Percentiles rank a stretch among this genome's conserved stretches.
Conservation (phyloP, 1,140 invertebrate species). For the Aphaenogaster rudis region DNA sequence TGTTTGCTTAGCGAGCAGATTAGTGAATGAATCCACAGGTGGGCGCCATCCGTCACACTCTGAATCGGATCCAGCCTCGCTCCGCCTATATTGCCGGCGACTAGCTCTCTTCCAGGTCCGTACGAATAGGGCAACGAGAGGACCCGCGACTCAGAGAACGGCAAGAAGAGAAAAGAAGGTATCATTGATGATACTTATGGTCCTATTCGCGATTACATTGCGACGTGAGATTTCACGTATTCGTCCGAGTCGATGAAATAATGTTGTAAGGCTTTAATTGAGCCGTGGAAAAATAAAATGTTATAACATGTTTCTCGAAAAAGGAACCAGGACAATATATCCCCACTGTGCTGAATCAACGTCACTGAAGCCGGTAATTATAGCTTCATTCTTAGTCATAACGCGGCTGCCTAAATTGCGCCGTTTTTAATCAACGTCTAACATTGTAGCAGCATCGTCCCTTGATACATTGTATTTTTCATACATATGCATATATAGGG, state of each 20-base stretch:
- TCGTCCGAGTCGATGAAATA: neutral
- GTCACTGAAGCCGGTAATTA: conserved; percentile 33
- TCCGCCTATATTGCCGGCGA: conserved; percentile 72
- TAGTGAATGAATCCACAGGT: conserved; percentile 88
- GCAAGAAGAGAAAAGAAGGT: neutral
- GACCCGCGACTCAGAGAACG: conserved; percentile 41
- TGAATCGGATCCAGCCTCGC: conserved; percentile 75
- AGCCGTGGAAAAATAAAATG: neutral
- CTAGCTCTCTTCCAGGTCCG: conserved; percentile 70
- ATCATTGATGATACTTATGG: neutral
- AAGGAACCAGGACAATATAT: neutral
- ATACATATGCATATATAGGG: neutral
- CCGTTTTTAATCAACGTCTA: conserved; percentile 55
- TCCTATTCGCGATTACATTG: neutral
- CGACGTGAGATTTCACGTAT: neutral
- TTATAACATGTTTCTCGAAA: neutral
- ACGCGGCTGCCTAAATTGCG: conserved; percentile 54
- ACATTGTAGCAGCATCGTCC: conserved; percentile 23
- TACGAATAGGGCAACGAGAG: conserved; percentile 64
- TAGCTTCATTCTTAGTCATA: conserved; percentile 46
- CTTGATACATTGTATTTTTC: conserved; percentile 13
- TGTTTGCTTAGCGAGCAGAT: conserved; percentile 87
- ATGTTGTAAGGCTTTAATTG: neutral
- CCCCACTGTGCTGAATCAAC: neutral
- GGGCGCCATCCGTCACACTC: conserved; percentile 86